phyloP scores from a whole-genome alignment of 1,140 invertebrate genomes.

The Aphaenogaster ashmeadi region DNA sequence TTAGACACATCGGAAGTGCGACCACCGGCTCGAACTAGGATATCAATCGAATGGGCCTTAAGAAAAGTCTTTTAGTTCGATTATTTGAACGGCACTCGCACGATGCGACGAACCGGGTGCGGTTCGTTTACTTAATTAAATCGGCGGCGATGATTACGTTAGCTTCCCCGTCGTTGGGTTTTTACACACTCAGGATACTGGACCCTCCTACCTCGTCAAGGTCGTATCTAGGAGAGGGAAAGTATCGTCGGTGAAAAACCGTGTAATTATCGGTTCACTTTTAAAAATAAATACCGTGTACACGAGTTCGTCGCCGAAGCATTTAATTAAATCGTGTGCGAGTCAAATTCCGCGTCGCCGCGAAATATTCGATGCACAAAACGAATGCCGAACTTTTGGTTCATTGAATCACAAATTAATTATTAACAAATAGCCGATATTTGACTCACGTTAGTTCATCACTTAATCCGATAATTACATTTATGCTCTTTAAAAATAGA shows the following conservation, averaged over 20 bases:
- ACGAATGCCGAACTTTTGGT: neutral
- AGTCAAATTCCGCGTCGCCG: neutral
- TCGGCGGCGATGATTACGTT: neutral
- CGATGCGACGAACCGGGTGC: neutral
- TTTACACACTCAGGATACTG: neutral
- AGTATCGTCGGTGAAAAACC: neutral
- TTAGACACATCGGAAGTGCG: neutral
- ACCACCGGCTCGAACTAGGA: neutral
- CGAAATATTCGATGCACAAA: neutral
- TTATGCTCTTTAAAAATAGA: neutral
- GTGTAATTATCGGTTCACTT: neutral
- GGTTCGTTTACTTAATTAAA: slow-evolving; percentile 2
- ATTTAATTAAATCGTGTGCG: neutral
- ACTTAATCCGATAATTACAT: neutral
- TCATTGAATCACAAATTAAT: neutral
- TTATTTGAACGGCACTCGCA: neutral
- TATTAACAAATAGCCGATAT: neutral
- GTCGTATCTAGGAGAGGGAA: neutral
- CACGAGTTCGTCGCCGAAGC: neutral
- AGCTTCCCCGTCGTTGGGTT: neutral
- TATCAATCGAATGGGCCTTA: neutral
- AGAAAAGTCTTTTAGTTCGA: neutral
- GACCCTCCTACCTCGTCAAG: neutral
- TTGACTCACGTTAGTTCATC: neutral
- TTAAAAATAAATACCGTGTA: neutral